A percentile compares a stretch with the other conserved stretches of the same genome.
These are phyloP conservation scores for Hormiphora californensis DNA, from an alignment of 37 sponge, comb jelly and placozoan species.

Conservation along the genomic window DNA sequence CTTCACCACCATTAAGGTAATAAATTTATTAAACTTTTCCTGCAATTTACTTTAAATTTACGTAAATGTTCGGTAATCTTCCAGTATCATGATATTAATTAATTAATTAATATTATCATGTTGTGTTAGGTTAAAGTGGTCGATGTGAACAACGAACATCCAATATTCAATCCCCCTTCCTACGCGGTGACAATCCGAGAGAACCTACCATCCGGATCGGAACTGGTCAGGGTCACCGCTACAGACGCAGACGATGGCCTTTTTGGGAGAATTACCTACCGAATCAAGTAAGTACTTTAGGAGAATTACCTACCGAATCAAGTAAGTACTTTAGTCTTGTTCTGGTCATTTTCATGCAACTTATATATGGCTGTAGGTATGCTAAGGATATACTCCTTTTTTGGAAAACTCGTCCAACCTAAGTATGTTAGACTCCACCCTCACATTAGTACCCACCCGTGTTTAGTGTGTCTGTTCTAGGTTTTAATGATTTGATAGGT, in stretches of 20 bases:
- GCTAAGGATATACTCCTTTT: too few species aligned
- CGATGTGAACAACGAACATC: slow-evolving; percentile 44
- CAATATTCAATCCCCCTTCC: neutral
- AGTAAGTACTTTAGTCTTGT: slow-evolving; percentile 42
- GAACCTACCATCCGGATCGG: slow-evolving; percentile 5
- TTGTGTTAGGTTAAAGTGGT: slow-evolving; percentile 1
- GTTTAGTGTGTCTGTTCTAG: too few species aligned
- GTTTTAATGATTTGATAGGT: too few species aligned
- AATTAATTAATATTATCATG: neutral
- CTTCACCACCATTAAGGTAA: neutral
- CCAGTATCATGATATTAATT: neutral
- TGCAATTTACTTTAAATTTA: too few species aligned
- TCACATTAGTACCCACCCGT: too few species aligned
- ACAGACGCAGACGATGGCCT: slow-evolving; percentile 10
- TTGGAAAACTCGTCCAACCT: too few species aligned
- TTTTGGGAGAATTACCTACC: slow-evolving; percentile 41
- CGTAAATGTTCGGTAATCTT: too few species aligned
- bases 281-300: slow-evolving; percentile 29
- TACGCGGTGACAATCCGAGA: neutral
- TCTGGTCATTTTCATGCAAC: too few species aligned
- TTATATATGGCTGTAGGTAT: too few species aligned
- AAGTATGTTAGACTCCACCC: too few species aligned
- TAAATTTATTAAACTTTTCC: too few species aligned
- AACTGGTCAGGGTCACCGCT: slow-evolving; percentile 23
- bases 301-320: slow-evolving; percentile 18